Evolutionary conservation across 2,888 invertebrate species (phyloP), one percentile per base, ranked within the genome.

Genomic region (Anoplius nigerrimus): DNA sequence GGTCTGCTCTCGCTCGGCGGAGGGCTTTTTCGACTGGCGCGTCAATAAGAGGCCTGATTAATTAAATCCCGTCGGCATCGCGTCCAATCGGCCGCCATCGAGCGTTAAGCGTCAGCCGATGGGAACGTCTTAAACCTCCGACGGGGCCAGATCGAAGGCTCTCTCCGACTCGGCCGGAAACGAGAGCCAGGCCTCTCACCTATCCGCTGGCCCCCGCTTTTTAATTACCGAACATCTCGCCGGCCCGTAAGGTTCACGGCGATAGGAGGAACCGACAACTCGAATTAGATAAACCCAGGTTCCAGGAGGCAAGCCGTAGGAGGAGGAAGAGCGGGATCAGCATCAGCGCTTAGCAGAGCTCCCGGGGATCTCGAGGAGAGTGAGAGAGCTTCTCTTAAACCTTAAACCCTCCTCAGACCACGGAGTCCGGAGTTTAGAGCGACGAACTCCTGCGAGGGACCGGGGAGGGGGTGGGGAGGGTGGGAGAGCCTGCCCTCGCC

Each of bases 251-350:
- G 34, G 34, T 34, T 34, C 70, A 72, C 69, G 69, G 72, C 80
- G 80, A 75, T 79, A 82, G 80, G 71, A 74, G 80, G 80, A 80
- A 78, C 82, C 83, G 84, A 83, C 84, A 83, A 84, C 82, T 84
- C 82, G 86, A 87, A 89, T 88, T 87, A 86, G 87, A 88, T 87
- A 87, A 88, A 86, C 86, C 84, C 73, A 69, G 83, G 83, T 83
- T 85, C 78, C 83, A 82, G 79, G 72, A 71, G 71, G 65, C 53
- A 59, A n/a, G 71, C 69, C 65, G 34, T n/a, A 75, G 70, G 69
- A 71, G 72, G 76, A 82, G 82, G 80, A 81, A 81, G 82, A 82
- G 80, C 82, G 74, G 87, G 87, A 88, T 88, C 86, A 87, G 80
- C 82, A 80, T 81, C 80, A 84, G 82, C 82, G 83, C 86, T 87